Percentiles rank a stretch among this genome's conserved stretches.
Evolutionary conservation across 2,888 invertebrate genomes (phyloP).

Genomic region (Cantharis nigra): DNA sequence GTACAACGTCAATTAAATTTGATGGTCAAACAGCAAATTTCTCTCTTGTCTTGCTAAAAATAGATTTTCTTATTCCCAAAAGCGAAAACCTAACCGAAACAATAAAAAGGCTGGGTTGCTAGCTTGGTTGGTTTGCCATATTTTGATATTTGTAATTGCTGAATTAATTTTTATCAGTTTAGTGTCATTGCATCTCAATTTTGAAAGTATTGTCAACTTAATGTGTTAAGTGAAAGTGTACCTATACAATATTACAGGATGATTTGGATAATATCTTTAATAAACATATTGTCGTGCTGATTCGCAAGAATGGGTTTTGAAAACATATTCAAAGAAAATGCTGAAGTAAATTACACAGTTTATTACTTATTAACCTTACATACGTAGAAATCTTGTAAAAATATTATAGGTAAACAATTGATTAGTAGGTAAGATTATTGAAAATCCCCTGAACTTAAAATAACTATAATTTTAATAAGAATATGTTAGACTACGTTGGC

Average conservation of each 20-base stretch:
- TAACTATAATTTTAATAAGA: not conserved
- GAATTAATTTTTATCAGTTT: not conserved
- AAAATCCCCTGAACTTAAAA: not conserved
- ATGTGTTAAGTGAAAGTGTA: not conserved
- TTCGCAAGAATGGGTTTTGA: not conserved
- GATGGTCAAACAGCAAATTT: not conserved
- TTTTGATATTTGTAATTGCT: no score
- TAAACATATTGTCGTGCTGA: not conserved
- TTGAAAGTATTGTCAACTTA: not conserved
- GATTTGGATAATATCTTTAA: constrained; percentile 1
- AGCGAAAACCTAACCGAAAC: no score
- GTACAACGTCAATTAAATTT: not conserved
- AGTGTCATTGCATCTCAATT: not conserved
- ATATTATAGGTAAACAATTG: not conserved
- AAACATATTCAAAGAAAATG: not conserved
- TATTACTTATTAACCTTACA: not conserved
- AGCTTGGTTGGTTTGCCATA: no score
- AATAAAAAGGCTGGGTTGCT: no score
- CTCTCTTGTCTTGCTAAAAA: not conserved
- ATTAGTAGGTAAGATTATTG: not conserved
- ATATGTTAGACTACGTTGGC: not conserved
- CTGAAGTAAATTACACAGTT: not conserved
- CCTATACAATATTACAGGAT: not conserved
- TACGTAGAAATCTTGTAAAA: not conserved
- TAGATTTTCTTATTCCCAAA: not conserved